Evolutionary conservation across 2,113 vertebrate species (phyloP).

Genomic region (Tachycineta bicolor): DNA sequence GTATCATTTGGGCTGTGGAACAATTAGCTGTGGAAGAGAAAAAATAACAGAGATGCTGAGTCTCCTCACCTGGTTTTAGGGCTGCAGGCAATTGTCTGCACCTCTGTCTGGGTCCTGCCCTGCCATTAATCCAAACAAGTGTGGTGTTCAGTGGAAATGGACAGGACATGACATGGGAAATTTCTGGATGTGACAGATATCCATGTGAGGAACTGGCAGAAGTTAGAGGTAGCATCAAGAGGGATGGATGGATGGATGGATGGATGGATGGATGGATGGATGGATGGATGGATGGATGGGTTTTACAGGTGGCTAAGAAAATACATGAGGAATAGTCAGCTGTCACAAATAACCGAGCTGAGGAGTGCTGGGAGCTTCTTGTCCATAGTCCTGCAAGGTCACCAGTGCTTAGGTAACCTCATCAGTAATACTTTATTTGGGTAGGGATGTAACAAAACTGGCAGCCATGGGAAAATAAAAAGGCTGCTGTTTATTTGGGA

Average conservation of each 20-base stretch:
- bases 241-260: neutral
- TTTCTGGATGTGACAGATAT: neutral
- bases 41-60: neutral
- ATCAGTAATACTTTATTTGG: neutral
- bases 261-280: neutral
- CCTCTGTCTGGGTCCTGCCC: neutral
- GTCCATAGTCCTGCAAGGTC: neutral
- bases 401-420: rapidly evolving
- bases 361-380: neutral
- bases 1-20: constrained; percentile 19
- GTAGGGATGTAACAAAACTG: neutral
- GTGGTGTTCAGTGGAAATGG: neutral
- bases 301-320: neutral
- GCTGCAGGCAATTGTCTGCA: neutral
- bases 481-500: neutral
- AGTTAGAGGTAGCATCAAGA: neutral
- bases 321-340: rapidly evolving
- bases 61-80: neutral
- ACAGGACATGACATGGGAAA: neutral
- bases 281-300: neutral
- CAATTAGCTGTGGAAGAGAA: neutral
- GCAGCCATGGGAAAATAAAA: neutral
- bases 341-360: neutral
- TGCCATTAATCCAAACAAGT: rapidly evolving
- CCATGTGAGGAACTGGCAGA: neutral